phyloP scores from a whole-genome alignment of 53 echinoderm and acorn worm species.

The Stichopus horrens region DNA sequence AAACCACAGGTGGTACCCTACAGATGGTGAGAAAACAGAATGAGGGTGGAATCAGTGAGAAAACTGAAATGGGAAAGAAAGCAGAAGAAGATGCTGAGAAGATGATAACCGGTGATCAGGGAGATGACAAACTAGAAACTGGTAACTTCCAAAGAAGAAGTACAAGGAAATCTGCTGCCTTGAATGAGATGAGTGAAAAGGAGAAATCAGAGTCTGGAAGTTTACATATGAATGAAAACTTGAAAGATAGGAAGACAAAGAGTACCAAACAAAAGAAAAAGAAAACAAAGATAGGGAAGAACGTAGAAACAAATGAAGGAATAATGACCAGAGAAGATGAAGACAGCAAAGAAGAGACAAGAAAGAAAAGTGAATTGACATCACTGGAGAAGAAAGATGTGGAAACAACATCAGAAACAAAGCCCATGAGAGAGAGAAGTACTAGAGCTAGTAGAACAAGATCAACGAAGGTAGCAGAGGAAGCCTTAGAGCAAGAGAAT shows the following conservation, averaged over 20 bases:
- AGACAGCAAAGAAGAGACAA: neutral
- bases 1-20: neutral
- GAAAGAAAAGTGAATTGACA: neutral
- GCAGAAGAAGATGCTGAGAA: neutral
- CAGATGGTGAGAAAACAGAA: neutral
- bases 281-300: neutral
- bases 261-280: neutral
- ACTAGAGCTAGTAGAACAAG: no score
- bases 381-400: no score
- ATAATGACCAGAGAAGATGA: neutral
- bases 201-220: no score
- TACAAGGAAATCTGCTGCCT: no score
- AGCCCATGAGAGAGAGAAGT: no score
- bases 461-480: no score
- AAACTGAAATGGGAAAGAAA: conserved; percentile 37
- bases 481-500: no score
- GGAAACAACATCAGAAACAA: no score
- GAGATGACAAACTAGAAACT: neutral
- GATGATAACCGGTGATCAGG: neutral
- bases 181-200: no score
- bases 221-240: neutral
- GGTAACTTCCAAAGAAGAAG: neutral
- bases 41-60: neutral
- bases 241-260: neutral
- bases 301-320: neutral